Conservation (phyloP, 2,797 vertebrate species). For the Danionella dracula region DNA sequence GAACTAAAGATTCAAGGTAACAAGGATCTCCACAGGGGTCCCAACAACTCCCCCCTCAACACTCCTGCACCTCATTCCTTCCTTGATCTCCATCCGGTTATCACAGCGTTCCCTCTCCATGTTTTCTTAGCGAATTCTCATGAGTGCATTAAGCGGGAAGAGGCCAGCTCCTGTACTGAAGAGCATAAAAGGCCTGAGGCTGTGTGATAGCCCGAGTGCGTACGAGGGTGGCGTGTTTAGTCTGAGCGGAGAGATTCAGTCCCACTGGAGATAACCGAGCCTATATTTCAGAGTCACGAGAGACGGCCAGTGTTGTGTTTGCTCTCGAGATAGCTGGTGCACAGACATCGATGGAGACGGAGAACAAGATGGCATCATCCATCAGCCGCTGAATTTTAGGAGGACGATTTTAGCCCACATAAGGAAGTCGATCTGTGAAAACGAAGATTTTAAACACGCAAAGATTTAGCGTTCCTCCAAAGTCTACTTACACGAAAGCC, state of each 20-base stretch:
- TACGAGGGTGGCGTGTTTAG: slow-evolving; percentile 39
- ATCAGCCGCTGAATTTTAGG: not conserved
- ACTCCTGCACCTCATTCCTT: not conserved
- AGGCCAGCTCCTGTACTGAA: slow-evolving; percentile 25
- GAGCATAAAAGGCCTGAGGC: slow-evolving; percentile 44
- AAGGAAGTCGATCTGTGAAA: slow-evolving; percentile 29
- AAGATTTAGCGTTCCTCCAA: too few species aligned
- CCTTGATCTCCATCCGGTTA: slow-evolving; percentile 37
- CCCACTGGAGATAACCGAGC: slow-evolving; percentile 35
- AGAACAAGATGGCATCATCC: slow-evolving; percentile 2
- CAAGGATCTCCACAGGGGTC: too few species aligned
- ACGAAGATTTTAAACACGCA: slow-evolving; percentile 28
- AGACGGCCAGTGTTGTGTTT: slow-evolving; percentile 28
- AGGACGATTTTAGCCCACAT: slow-evolving; percentile 6
- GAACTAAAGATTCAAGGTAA: too few species aligned
- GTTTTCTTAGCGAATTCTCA: slow-evolving; percentile 32
- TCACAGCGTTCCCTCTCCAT: slow-evolving; percentile 32
- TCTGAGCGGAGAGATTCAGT: slow-evolving; percentile 38
- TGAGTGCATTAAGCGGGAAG: slow-evolving; percentile 13
- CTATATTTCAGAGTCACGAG: slow-evolving; percentile 28
- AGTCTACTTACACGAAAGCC: too few species aligned
- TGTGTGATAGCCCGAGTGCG: slow-evolving; percentile 25
- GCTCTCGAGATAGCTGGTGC: slow-evolving; percentile 26
- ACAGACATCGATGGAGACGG: not conserved
- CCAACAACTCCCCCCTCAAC: slow-evolving; percentile 18